A percentile compares a stretch with the other conserved stretches of the same genome.
phyloP scores from a whole-genome alignment of 2,888 invertebrate species.

The Lottia gigantea region DNA sequence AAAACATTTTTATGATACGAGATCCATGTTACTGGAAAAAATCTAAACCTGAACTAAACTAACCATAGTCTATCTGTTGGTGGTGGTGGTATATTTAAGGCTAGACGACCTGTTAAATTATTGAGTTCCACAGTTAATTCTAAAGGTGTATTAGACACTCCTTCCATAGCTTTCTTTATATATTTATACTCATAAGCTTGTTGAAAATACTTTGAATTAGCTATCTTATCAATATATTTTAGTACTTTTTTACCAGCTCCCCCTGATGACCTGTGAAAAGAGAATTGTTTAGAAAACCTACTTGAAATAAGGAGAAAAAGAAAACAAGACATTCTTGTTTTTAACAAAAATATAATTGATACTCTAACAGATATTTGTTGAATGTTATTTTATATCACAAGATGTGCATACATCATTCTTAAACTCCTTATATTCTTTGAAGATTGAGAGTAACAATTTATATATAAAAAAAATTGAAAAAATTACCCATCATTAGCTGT shows the following conservation, averaged over 20 bases:
- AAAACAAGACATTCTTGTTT: too few species aligned
- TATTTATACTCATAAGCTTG: conserved; percentile 87
- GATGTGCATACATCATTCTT: too few species aligned
- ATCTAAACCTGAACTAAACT: conserved; percentile 32
- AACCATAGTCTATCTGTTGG: conserved; percentile 91
- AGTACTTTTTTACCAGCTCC: conserved; percentile 76
- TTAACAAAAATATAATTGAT: too few species aligned
- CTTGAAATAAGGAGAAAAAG: too few species aligned
- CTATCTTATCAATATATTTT: conserved; percentile 85
- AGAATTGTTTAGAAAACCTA: not conserved
- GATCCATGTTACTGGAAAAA: too few species aligned
- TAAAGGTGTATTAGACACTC: conserved; percentile 88
- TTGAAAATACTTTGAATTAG: conserved; percentile 88
- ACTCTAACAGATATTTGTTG: not conserved
- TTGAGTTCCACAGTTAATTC: conserved; percentile 86
- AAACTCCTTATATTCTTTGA: not conserved
- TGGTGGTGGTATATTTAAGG: conserved; percentile 87
- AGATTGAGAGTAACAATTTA: too few species aligned
- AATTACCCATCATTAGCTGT: conserved; percentile 39
- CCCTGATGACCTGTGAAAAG: conserved; percentile 31
- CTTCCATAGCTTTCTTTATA: conserved; percentile 89
- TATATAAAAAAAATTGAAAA: too few species aligned
- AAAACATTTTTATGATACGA: too few species aligned
- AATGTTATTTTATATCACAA: too few species aligned
- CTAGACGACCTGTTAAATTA: conserved; percentile 81